Conservation (phyloP, 2,113 vertebrate species). For the Nothobranchius kuhntae region DNA sequence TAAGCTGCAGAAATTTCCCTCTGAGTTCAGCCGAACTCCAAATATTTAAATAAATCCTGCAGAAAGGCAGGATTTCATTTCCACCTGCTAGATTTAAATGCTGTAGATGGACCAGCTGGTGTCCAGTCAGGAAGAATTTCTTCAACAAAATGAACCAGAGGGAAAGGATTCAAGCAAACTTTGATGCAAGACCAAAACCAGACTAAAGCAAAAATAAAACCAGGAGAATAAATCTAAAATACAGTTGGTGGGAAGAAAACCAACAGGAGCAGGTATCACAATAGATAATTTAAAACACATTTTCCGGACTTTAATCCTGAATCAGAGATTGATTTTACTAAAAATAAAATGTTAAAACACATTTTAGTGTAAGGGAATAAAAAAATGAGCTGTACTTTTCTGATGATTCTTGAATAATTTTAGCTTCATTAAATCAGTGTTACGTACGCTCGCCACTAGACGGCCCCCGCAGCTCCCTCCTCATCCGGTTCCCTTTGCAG, state of each 20-base stretch:
- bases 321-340: too few species aligned
- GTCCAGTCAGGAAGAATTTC: background rate
- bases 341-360: too few species aligned
- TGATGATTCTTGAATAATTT: too few species aligned
- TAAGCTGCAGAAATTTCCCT: background rate
- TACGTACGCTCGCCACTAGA: too few species aligned
- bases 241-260: background rate
- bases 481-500: too few species aligned
- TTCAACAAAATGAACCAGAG: background rate
- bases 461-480: too few species aligned
- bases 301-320: too few species aligned
- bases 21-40: background rate
- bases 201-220: background rate
- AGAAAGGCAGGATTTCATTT: background rate
- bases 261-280: background rate
- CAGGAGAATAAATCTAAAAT: background rate
- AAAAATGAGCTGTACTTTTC: too few species aligned
- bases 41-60: constrained; percentile 5
- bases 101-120: background rate
- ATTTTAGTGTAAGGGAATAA: too few species aligned
- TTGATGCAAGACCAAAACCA: background rate
- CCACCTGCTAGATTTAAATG: background rate
- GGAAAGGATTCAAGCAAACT: background rate
- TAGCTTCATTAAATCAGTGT: too few species aligned
- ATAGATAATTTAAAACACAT: too few species aligned